Percentiles rank a stretch among this genome's conserved stretches.
Conservation (phyloP, 2,888 invertebrate genomes). For the Mythimna lalbum region DNA sequence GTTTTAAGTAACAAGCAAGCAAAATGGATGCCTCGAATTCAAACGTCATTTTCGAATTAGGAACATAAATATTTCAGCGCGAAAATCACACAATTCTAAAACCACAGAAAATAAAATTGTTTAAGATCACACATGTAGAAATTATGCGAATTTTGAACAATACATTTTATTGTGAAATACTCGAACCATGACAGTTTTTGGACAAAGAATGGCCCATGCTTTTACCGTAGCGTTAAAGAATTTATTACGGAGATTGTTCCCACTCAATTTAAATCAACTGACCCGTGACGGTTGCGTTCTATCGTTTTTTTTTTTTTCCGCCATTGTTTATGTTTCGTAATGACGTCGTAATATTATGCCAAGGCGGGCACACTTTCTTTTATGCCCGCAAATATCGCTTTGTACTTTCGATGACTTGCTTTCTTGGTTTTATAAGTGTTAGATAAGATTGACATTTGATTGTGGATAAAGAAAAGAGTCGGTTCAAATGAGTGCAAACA, state of each 20-base stretch:
- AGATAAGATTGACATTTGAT: conserved; percentile 30
- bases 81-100: conserved; percentile 27
- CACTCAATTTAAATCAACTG: conserved; percentile 76
- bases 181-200: conserved; percentile 40
- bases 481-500: conserved; percentile 5
- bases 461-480: conserved; percentile 20
- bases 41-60: conserved; percentile 29
- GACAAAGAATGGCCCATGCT: conserved; percentile 38
- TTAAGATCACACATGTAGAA: conserved; percentile 37
- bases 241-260: conserved; percentile 50
- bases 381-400: conserved; percentile 60
- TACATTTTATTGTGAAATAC: conserved; percentile 38
- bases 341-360: conserved; percentile 71
- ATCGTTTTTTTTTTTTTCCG: conserved; percentile 67
- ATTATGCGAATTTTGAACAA: conserved; percentile 49
- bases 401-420: conserved; percentile 50
- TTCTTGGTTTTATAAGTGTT: conserved; percentile 39
- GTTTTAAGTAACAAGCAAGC: conserved; percentile 6
- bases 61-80: conserved; percentile 17
- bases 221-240: conserved; percentile 42
- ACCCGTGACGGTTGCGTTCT: conserved; percentile 76
- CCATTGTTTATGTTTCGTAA: conserved; percentile 78
- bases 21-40: conserved; percentile 19
- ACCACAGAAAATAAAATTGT: conserved; percentile 52
- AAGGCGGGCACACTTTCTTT: conserved; percentile 73